Percentiles rank a stretch among this genome's conserved stretches.
Evolutionary conservation across 1,140 invertebrate species (phyloP).

Genomic region (Drosophila busckii): DNA sequence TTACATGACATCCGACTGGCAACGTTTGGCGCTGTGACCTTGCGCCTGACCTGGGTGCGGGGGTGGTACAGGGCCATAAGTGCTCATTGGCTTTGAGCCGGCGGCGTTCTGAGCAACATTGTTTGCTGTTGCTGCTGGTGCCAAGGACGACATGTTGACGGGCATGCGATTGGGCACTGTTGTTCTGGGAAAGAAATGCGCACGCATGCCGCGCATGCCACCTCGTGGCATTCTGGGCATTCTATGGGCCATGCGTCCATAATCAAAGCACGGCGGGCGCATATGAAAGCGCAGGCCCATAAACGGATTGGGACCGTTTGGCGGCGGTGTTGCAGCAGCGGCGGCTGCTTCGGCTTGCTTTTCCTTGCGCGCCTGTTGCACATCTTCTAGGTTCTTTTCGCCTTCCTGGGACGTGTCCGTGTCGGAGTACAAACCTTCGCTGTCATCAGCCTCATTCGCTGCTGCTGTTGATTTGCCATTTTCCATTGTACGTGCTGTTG

Average conservation of each 20-base stretch:
- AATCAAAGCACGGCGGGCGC: conserved; percentile 46
- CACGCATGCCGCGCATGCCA: conserved; percentile 40
- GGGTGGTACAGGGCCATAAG: conserved; percentile 30
- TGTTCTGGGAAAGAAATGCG: conserved; percentile 41
- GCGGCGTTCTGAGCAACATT: conserved; percentile 7
- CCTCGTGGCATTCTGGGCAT: conserved; percentile 53
- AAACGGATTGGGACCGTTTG: conserved; percentile 14
- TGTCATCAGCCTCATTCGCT: conserved; percentile 42
- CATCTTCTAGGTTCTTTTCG: conserved; percentile 42
- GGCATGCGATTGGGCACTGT: conserved; percentile 14
- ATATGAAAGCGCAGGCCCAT: conserved; percentile 52
- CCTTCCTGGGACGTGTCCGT: conserved; percentile 54
- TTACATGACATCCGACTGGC: conserved; percentile 44
- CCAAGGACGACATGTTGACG: neutral
- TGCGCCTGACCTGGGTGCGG: conserved; percentile 18
- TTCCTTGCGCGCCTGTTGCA: conserved; percentile 58
- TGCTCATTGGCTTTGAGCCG: neutral
- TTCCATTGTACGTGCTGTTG: neutral
- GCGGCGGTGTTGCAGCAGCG: conserved; percentile 19
- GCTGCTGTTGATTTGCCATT: conserved; percentile 15
- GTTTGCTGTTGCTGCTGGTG: neutral
- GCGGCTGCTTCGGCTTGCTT: conserved; percentile 57
- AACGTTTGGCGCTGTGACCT: conserved; percentile 13
- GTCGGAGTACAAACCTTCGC: conserved; percentile 62
- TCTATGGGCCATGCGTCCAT: conserved; percentile 43